phyloP scores from a whole-genome alignment of 1,140 invertebrate genomes.

The Pogonus chalceus region DNA sequence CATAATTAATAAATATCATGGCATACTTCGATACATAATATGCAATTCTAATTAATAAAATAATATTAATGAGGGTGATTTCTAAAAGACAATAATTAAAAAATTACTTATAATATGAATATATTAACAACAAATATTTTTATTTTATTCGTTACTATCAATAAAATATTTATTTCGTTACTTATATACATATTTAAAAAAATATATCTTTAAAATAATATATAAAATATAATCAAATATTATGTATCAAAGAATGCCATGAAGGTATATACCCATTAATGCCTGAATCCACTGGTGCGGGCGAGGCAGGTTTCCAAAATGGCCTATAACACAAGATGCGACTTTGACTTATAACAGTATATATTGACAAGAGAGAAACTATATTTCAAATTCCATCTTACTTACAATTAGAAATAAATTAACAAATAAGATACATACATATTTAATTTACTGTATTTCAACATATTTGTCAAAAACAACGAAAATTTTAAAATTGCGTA shows the following conservation, averaged over 20 bases:
- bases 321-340: constrained; percentile 12
- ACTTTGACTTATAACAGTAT: neutral
- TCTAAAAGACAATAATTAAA: neutral
- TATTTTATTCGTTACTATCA: too few relatives aligned
- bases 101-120: too few relatives aligned
- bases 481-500: too few relatives aligned
- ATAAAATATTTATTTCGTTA: too few relatives aligned
- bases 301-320: constrained; percentile 16
- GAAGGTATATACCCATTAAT: constrained; percentile 3
- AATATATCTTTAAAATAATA: too few relatives aligned
- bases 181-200: too few relatives aligned
- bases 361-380: neutral
- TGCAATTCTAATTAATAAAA: neutral
- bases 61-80: neutral
- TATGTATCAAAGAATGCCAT: neutral
- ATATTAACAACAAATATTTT: too few relatives aligned
- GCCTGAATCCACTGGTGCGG: constrained; percentile 13
- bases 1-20: neutral
- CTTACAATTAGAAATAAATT: neutral
- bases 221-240: too few relatives aligned
- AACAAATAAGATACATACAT: too few relatives aligned
- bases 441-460: too few relatives aligned
- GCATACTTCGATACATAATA: neutral
- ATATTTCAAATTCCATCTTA: neutral
- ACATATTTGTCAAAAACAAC: too few relatives aligned